These are phyloP conservation scores for Triplophysa siluroides DNA, from an alignment of 2,113 vertebrate genomes.

Conservation along the genomic window DNA sequence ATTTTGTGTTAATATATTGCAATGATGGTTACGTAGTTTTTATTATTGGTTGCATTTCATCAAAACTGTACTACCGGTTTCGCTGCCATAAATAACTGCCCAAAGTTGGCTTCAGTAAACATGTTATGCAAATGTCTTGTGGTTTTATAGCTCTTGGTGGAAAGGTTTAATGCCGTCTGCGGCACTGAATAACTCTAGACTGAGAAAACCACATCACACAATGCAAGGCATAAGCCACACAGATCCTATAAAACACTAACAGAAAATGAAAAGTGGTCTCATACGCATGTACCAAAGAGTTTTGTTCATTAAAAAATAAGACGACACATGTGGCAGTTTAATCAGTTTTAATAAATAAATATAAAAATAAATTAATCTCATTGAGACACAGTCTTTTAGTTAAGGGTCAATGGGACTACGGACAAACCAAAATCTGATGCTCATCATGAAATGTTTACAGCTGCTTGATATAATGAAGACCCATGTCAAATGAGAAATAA, in stretches of 20 bases:
- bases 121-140: background rate
- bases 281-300: too few relatives aligned
- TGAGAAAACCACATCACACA: slow-evolving; percentile 17
- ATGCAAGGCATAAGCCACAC: background rate
- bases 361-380: slow-evolving; percentile 76
- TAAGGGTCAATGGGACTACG: slow-evolving; percentile 63
- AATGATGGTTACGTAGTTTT: background rate
- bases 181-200: slow-evolving; percentile 2
- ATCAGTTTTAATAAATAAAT: slow-evolving; percentile 78
- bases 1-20: background rate
- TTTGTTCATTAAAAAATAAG: slow-evolving; percentile 20
- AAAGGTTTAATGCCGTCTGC: background rate
- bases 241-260: too few relatives aligned
- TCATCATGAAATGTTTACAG: slow-evolving; percentile 47
- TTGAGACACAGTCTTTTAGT: slow-evolving; percentile 65
- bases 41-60: background rate
- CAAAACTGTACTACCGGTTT: background rate
- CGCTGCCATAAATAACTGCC: background rate
- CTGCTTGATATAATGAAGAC: slow-evolving; percentile 47
- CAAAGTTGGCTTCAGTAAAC: background rate
- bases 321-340: slow-evolving; percentile 52
- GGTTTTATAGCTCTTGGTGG: background rate
- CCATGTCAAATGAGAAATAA: slow-evolving; percentile 47
- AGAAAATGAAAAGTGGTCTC: too few relatives aligned
- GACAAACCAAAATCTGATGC: slow-evolving; percentile 57